phyloP scores from a whole-genome alignment of 1,140 invertebrate species.

The Diabrotica undecimpunctata region DNA sequence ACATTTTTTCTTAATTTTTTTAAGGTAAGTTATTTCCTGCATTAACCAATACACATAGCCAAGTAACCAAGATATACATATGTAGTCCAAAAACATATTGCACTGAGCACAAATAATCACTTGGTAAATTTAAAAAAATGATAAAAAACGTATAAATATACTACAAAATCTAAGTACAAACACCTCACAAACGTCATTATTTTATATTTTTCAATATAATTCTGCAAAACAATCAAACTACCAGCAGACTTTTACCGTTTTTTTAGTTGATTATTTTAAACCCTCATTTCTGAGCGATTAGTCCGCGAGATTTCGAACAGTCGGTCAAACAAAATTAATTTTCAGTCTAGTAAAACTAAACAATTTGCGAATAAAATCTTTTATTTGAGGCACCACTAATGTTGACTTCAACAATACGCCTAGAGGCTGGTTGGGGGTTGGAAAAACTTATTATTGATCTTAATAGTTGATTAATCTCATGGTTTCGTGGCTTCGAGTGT shows the following conservation, averaged over 20 bases:
- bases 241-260: neutral
- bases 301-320: slow-evolving; percentile 5
- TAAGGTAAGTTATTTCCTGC: too few relatives aligned
- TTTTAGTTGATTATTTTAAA: neutral
- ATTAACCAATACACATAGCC: too few relatives aligned
- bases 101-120: too few relatives aligned
- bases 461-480: slow-evolving; percentile 1
- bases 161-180: too few relatives aligned
- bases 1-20: too few relatives aligned
- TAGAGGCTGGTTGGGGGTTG: slow-evolving; percentile 15
- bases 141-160: too few relatives aligned
- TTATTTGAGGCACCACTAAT: slow-evolving; percentile 15
- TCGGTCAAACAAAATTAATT: slow-evolving; percentile 9
- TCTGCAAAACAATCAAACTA: too few relatives aligned
- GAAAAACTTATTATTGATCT: slow-evolving; percentile 5
- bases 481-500: neutral
- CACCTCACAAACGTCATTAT: too few relatives aligned
- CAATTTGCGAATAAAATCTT: slow-evolving; percentile 16
- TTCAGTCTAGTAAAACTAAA: slow-evolving; percentile 18
- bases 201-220: too few relatives aligned
- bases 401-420: slow-evolving; percentile 23
- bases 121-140: too few relatives aligned
- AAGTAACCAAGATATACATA: too few relatives aligned
- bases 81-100: too few relatives aligned
- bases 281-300: slow-evolving; percentile 16